Evolutionary conservation across 2,888 invertebrate species (phyloP), one percentile per base, ranked within the genome.

Genomic region (Allygus modestus): DNA sequence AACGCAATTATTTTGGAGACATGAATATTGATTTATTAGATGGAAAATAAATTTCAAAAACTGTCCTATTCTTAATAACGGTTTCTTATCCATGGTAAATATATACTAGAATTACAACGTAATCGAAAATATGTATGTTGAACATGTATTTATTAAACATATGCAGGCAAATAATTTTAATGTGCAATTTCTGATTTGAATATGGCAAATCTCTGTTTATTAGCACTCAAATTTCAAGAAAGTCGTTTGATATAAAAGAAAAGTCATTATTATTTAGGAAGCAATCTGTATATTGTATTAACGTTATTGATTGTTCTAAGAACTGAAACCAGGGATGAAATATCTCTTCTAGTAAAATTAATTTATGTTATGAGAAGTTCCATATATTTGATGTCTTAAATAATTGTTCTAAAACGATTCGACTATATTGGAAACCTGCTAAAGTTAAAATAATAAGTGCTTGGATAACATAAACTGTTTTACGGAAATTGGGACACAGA

Each of bases 361-460:
- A 73, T 23, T 23, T 41, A 12, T 43, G 37, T 73, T 73, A 33
- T 73, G 23, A 54, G 4, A 41, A 23, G n/a, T 73, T 41, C 15
- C 69, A 69, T 2, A 17, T 31, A 73, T 73, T n/a, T 4, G 15
- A 73, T 41, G 7, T 73, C 17, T 41, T 41, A 43, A 41, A 7
- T 1, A 73, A 37, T 2, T 2, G 15, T n/a, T 54, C 54, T 12
- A 54, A 54, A 43, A 43, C 15, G 0, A 73, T 5, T 73, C 7
- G 7, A 71, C 4, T 12, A 5, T 41, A n/a, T 23, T 41, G 20
- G 23, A 73, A 43, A 43, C 20, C 17, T 12, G 43, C 12, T 7
- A 73, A 43, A 23, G 37, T 43, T 5, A 73, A 73, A 43, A 73
- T 23, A 73, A 73, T n/a, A n/a, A n/a, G 73, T 73, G 43, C 73